Evolutionary conservation across 2,797 vertebrate genomes (phyloP).

Genomic region (Basileuterus tristriatus): DNA sequence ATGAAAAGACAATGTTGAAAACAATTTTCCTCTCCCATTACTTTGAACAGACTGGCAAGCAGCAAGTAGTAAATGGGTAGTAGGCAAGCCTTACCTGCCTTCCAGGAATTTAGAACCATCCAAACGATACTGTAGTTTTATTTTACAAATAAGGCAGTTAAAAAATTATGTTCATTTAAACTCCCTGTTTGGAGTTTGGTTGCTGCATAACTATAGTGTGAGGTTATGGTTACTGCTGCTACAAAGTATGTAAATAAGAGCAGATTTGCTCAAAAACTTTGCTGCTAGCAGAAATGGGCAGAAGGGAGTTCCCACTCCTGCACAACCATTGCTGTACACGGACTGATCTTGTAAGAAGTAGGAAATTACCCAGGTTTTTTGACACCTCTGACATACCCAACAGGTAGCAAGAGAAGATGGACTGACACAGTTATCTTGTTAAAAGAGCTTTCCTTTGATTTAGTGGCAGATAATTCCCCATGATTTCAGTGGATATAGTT

Average conservation of each 20-base stretch:
- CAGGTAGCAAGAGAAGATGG: background rate
- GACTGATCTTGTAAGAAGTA: background rate
- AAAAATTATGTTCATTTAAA: background rate
- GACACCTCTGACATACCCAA: accelerated
- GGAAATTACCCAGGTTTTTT: background rate
- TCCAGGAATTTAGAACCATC: background rate
- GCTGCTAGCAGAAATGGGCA: background rate
- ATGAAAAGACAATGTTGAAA: background rate
- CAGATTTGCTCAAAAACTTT: background rate
- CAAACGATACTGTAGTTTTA: background rate
- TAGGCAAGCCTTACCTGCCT: background rate
- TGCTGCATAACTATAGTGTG: background rate
- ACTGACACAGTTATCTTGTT: background rate
- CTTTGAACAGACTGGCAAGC: background rate
- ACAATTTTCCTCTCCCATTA: background rate
- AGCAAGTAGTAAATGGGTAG: background rate
- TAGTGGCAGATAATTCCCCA: background rate
- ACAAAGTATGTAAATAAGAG: background rate
- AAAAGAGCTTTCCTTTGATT: background rate
- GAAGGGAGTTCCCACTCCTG: background rate
- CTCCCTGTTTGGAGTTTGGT: background rate
- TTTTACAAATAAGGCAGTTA: background rate
- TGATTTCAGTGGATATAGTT: background rate
- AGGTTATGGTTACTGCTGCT: background rate
- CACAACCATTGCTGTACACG: background rate